phyloP scores from a whole-genome alignment of 2,888 invertebrate genomes.

The Drosophila rubida region DNA sequence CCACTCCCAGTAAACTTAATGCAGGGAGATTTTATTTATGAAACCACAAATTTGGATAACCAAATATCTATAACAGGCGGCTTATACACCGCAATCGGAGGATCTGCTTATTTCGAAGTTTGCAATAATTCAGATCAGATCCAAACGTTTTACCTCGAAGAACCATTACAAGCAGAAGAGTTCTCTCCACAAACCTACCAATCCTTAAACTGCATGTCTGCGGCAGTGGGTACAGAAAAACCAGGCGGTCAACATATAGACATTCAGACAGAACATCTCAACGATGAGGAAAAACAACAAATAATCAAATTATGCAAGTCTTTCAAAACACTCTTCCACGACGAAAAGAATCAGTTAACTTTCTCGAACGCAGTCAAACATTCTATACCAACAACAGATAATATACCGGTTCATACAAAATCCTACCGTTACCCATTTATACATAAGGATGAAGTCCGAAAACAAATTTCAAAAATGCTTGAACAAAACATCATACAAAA shows the following conservation, averaged over 20 bases:
- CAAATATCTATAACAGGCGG: slow-evolving; percentile 1
- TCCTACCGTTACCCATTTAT: slow-evolving; percentile 24
- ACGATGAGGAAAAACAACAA: slow-evolving; percentile 19
- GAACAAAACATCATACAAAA: slow-evolving; percentile 27
- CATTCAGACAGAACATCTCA: slow-evolving; percentile 14
- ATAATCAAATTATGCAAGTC: no score
- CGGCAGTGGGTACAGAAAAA: slow-evolving; percentile 4
- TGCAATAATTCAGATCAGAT: not conserved
- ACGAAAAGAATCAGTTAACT: slow-evolving; percentile 16
- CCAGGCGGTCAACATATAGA: slow-evolving; percentile 13
- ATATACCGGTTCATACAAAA: slow-evolving; percentile 16
- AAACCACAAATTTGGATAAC: slow-evolving; percentile 15
- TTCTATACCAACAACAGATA: slow-evolving; percentile 16
- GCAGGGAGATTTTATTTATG: slow-evolving; percentile 6
- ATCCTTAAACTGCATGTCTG: slow-evolving; percentile 10
- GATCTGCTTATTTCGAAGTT: not conserved
- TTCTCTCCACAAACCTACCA: not conserved
- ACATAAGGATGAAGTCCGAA: slow-evolving; percentile 30
- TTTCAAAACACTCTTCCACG: no score
- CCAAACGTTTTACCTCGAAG: not conserved
- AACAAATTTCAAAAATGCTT: slow-evolving; percentile 29
- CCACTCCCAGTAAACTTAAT: not conserved
- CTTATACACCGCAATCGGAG: not conserved
- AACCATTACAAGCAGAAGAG: slow-evolving; percentile 12
- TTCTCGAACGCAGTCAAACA: slow-evolving; percentile 21